Evolutionary conservation across 2,113 vertebrate genomes (phyloP), one percentile per base, ranked within the genome.

Genomic region (Notarius lentiginosus): DNA sequence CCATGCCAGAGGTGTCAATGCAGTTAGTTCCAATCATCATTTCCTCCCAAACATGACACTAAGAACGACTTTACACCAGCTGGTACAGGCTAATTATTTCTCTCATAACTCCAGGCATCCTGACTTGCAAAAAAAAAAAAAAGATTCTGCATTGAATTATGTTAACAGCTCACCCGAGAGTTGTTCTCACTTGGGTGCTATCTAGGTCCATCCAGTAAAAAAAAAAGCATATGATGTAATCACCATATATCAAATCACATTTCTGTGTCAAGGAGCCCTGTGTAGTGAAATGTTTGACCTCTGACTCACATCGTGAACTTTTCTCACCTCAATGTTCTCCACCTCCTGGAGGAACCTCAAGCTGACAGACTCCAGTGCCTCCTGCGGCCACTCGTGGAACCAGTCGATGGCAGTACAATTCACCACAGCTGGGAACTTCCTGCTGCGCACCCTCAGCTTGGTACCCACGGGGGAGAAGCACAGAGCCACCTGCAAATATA

Each of bases 311-410:
- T 5, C 68, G 47, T 15, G 30, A 47, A 24, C 17, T 10, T 53
- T 87, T 76, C 95, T 97, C 83, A 99, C 98, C 93, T 97, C 94
- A n/a, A 99, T 94, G 0, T 90, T 85, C 60, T 95, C 96, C 0
- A 94, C 95, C 30, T 96, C 96, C 77, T 94, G 93, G 14, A 99
- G 93, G 90, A 99, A 99, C 79, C 94, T 90, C 80, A 97, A 92
- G 93, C 98, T 99, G 93, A 99, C 97, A 0, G 97, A 98, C 93
- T 98, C 96, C 5, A 99, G 90, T 0, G 98, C 98, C 65, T 96
- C 94, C 87, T 86, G 94, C 0, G 98, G 97, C 98, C 98, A 99
- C 53, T 96, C 96, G 0, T 98, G 98, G 93, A 99, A 99, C 97
- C 97, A 97, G 89, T 97, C 90, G 0, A 98, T 97, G 0, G 96